Evolutionary conservation across 2,113 vertebrate species (phyloP), one percentile per base, ranked within the genome.

Genomic region (Boleophthalmus pectinirostris): DNA sequence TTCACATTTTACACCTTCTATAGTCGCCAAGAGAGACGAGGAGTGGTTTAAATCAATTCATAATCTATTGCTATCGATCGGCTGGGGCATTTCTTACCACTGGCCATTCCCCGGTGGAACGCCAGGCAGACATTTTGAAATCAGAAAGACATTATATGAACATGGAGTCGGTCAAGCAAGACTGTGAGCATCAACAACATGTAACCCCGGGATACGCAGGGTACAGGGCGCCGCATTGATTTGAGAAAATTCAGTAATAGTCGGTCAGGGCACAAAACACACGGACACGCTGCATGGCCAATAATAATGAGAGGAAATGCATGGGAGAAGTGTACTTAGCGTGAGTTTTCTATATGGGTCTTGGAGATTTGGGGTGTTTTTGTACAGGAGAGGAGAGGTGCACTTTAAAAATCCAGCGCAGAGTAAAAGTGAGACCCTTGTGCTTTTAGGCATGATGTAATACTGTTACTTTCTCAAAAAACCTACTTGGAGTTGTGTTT

Each of bases 51-150:
- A 64, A 64, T 64, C 61, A 38, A 64, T 64, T 64, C 33, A 64
- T 64, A 64, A 64, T 64, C 58, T 61, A 38, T 64, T 64, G 18
- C 33, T 64, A 64, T 64, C 18, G 35, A 64, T 64, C 20, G 11
- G 29, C n/a, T 21, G 16, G 4, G 18, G 20, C 3, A n/a, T 13
- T 64, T n/a, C 56, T 24, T 58, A 14, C 23, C 25, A 25, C 29
- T 20, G 61, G 33, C 33, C 33, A 13, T 38, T 33, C 61, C 61
- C 61, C 8, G 20, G 61, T 64, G 61, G 33, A 64, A 38, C 7
- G 18, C 5, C 20, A 64, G 20, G 61, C 18, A 64, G 61, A 64
- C 10, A 64, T 38, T 64, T 64, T 64, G 9, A 38, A 64, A 64
- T 38, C 61, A 4, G 33, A 38, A 43, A 38, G 18, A 38, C 61